Percentiles rank a stretch among this genome's conserved stretches.
Evolutionary conservation across 2,888 invertebrate genomes (phyloP).

Genomic region (Tribolium freemani): DNA sequence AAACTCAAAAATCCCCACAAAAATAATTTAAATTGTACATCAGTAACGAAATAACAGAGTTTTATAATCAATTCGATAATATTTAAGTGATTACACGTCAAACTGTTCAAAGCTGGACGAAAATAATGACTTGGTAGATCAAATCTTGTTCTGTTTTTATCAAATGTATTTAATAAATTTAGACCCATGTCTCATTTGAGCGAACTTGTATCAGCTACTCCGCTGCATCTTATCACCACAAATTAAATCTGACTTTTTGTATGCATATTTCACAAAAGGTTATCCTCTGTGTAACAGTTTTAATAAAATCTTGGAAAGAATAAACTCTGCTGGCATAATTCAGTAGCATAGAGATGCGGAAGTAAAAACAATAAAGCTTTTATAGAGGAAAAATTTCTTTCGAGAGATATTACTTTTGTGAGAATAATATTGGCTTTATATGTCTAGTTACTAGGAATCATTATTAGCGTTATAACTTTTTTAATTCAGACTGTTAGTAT

Average conservation of each 20-base stretch:
- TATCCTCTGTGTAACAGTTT: conserved; percentile 6
- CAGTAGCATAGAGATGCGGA: background rate
- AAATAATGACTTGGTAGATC: too few species aligned
- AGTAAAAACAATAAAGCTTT: background rate
- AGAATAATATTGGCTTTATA: background rate
- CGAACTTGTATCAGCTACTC: too few species aligned
- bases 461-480: background rate
- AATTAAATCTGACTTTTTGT: conserved; percentile 12
- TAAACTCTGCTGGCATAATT: conserved; percentile 4
- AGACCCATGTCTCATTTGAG: too few species aligned
- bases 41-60: too few species aligned
- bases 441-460: background rate
- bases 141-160: too few species aligned
- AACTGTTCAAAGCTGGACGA: too few species aligned
- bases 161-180: too few species aligned
- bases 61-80: too few species aligned
- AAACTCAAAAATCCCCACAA: too few species aligned
- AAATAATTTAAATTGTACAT: too few species aligned
- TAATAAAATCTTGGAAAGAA: background rate
- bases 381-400: background rate
- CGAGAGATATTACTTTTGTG: background rate
- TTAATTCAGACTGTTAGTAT: background rate
- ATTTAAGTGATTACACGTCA: too few species aligned
- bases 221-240: too few species aligned
- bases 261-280: conserved; percentile 6